Conservation (phyloP, 2,113 vertebrate species). For the Lampris incognitus region DNA sequence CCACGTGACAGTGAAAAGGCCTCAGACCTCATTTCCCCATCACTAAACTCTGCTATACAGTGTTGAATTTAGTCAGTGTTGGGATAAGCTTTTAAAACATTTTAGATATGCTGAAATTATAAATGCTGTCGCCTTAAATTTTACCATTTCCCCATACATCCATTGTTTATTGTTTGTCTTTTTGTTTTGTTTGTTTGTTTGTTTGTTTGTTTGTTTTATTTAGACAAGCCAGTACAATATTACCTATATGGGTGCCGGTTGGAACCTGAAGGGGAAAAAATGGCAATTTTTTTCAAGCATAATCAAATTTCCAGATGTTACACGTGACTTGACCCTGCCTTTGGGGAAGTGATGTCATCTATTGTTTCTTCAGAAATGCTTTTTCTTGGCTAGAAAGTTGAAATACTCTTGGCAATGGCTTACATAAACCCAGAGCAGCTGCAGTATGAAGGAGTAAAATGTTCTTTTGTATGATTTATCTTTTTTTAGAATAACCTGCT, state of each 20-base stretch:
- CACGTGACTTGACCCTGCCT: slow-evolving; percentile 50
- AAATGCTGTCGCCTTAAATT: slow-evolving; percentile 4
- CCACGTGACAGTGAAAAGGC: slow-evolving; percentile 14
- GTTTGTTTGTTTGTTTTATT: slow-evolving; percentile 1
- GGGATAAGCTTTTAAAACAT: slow-evolving; percentile 1
- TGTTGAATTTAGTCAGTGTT: neutral
- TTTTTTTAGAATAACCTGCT: too few species aligned
- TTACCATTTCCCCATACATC: neutral
- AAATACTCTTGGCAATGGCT: slow-evolving; percentile 1
- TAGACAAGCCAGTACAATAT: slow-evolving; percentile 15
- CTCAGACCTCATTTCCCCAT: slow-evolving; percentile 36
- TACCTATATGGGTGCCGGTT: slow-evolving; percentile 45
- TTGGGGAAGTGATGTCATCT: slow-evolving; percentile 71
- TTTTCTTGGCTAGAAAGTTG: slow-evolving; percentile 47
- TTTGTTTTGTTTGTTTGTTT: too few species aligned
- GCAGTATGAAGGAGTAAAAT: neutral
- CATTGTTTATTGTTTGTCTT: too few species aligned
- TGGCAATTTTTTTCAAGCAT: slow-evolving; percentile 48
- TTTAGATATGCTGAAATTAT: neutral
- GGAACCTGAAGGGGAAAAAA: slow-evolving; percentile 33
- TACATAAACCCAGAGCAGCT: slow-evolving; percentile 1
- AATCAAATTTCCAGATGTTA: slow-evolving; percentile 74
- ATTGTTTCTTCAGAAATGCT: slow-evolving; percentile 60
- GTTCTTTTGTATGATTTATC: neutral
- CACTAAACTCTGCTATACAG: slow-evolving; percentile 9